These are phyloP conservation scores for Microcebus ravelobensis DNA, from an alignment of 2,113 vertebrate genomes.

Conservation along the genomic window DNA sequence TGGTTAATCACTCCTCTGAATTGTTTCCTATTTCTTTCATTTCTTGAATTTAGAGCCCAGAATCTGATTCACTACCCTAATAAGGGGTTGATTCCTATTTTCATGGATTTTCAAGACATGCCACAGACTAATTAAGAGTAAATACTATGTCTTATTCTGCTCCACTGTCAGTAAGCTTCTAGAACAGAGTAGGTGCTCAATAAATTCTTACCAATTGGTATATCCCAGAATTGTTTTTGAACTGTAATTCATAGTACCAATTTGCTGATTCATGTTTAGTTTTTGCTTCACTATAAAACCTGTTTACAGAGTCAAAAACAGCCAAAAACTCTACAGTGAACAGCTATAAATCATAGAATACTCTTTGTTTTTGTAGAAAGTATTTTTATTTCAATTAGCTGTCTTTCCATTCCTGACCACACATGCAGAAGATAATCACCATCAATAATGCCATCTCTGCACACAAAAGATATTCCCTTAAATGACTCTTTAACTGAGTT, in stretches of 20 bases:
- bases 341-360: neutral
- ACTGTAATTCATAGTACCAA: neutral
- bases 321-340: neutral
- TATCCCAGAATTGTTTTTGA: conserved; percentile 4
- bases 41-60: neutral
- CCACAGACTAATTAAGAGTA: neutral
- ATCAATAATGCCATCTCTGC: neutral
- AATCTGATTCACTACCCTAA: neutral
- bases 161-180: neutral
- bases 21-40: neutral
- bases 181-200: neutral
- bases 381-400: neutral
- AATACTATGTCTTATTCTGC: neutral
- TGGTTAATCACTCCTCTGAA: neutral
- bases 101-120: neutral
- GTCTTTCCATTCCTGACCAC: conserved; percentile 19
- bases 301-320: neutral
- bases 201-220: neutral
- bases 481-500: neutral
- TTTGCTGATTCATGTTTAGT: neutral
- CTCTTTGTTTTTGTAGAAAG: conserved; percentile 40
- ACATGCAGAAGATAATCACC: neutral
- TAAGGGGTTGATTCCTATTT: neutral
- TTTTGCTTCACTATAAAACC: neutral
- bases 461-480: neutral